Percentiles rank a stretch among this genome's conserved stretches.
Evolutionary conservation across 2,113 vertebrate species (phyloP).

Genomic region (Zosterops hypoxanthus): DNA sequence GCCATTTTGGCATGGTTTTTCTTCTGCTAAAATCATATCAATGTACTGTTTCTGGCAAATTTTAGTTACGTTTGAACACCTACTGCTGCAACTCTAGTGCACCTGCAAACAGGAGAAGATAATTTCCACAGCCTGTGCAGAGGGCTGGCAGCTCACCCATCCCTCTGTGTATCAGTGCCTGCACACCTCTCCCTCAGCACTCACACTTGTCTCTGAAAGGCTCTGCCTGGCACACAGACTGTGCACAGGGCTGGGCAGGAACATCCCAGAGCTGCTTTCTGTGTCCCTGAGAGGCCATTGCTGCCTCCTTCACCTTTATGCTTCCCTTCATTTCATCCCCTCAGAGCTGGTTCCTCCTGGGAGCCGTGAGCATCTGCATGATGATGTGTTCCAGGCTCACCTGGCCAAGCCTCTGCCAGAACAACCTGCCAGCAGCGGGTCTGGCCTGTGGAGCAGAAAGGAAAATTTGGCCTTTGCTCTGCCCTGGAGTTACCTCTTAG

Average conservation of each 20-base stretch:
- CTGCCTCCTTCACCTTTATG: background rate
- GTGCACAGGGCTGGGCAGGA: background rate
- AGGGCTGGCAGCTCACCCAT: background rate
- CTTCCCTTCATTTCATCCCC: background rate
- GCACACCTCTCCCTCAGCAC: background rate
- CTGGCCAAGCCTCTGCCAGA: background rate
- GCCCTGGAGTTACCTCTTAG: background rate
- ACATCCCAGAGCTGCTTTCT: background rate
- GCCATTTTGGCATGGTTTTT: background rate
- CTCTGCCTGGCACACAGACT: rapidly evolving
- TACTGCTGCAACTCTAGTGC: background rate
- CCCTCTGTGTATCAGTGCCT: background rate
- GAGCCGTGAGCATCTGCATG: background rate
- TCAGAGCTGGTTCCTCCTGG: background rate
- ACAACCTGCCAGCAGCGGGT: background rate
- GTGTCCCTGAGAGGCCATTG: background rate
- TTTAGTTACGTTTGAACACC: background rate
- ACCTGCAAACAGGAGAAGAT: background rate
- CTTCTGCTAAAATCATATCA: background rate
- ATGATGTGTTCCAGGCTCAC: background rate
- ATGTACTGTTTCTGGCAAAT: background rate
- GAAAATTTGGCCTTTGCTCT: background rate
- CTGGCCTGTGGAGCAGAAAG: background rate
- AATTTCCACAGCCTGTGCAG: background rate
- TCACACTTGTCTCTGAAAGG: background rate